Conservation (phyloP, 2,113 vertebrate genomes). For the Tympanuchus pallidicinctus region DNA sequence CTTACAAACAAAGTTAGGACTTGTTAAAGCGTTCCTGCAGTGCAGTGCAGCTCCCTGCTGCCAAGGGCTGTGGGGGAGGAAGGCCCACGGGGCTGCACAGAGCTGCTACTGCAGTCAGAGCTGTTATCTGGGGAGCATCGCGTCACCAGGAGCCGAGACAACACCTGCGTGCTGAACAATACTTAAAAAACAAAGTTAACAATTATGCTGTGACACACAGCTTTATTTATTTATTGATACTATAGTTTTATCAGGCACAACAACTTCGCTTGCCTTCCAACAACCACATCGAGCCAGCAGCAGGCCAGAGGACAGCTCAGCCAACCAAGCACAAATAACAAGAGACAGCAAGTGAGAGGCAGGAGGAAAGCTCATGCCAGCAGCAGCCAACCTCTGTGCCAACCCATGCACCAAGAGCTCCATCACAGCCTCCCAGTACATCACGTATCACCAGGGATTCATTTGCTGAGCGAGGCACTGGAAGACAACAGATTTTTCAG, state of each 20-base stretch:
- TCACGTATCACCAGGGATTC: background rate
- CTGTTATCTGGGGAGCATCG: background rate
- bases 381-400: background rate
- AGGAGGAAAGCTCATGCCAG: background rate
- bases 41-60: background rate
- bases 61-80: background rate
- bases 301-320: background rate
- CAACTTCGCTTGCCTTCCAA: background rate
- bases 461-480: background rate
- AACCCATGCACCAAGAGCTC: background rate
- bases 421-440: background rate
- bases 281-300: background rate
- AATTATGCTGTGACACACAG: background rate
- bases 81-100: background rate
- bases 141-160: background rate
- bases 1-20: background rate
- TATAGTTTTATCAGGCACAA: background rate
- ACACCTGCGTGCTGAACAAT: conserved; percentile 27
- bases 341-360: background rate
- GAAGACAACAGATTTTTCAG: background rate
- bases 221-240: background rate
- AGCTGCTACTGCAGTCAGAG: background rate
- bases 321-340: background rate
- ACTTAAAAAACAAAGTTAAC: background rate
- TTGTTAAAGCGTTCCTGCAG: background rate